These are phyloP conservation scores for Halictus ligatus DNA, from an alignment of 2,888 invertebrate genomes.

Conservation along the genomic window DNA sequence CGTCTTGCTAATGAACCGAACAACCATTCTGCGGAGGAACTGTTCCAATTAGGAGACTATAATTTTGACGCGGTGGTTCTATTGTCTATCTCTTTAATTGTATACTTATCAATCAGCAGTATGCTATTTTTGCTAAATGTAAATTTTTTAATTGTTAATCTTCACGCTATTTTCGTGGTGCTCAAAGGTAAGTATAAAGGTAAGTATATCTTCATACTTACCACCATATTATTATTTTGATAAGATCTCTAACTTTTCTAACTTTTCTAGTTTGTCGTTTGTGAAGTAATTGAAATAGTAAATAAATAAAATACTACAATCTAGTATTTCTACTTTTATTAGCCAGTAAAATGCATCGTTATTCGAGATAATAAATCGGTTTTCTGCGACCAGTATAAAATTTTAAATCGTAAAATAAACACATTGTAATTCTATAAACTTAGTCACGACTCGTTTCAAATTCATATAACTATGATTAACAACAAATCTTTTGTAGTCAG, in stretches of 20 bases:
- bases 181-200: not conserved
- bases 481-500: not conserved
- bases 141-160: not conserved
- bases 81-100: not conserved
- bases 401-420: not conserved
- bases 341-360: not conserved
- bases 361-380: not conserved
- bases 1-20: not conserved
- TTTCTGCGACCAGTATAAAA: no score
- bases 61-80: not conserved
- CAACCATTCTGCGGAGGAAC: not conserved
- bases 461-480: not conserved
- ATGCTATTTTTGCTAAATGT: not conserved
- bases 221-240: not conserved
- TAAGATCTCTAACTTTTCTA: not conserved
- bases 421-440: not conserved
- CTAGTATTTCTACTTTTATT: no score
- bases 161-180: not conserved
- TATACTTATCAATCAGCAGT: not conserved
- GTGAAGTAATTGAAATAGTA: no score
- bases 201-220: not conserved
- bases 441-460: not conserved
- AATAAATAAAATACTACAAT: no score
- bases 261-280: no score
- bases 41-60: not conserved